These are phyloP conservation scores for Amiota mariae DNA, from an alignment of 2,888 invertebrate species.

Conservation along the genomic window DNA sequence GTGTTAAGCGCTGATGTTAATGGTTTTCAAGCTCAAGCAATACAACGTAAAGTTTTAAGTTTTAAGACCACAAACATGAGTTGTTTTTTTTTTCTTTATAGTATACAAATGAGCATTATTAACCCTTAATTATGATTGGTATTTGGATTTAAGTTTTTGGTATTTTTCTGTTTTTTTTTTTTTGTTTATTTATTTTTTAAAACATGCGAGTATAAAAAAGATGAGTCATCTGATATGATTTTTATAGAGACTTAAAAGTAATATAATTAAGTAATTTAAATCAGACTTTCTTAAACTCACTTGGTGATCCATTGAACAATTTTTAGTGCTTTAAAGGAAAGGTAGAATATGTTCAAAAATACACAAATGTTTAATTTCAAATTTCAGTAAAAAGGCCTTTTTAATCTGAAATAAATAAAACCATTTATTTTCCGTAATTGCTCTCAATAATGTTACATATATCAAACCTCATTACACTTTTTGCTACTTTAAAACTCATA, in stretches of 20 bases:
- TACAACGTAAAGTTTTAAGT: too few species aligned
- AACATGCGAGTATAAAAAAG: conserved; percentile 45
- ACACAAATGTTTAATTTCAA: too few species aligned
- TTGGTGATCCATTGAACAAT: neutral
- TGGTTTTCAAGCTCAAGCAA: conserved; percentile 42
- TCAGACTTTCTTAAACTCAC: neutral
- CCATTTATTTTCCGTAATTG: too few species aligned
- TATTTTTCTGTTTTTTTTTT: neutral
- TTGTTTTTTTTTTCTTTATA: neutral
- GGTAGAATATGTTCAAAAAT: too few species aligned
- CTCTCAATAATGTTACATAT: too few species aligned
- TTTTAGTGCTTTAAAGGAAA: neutral
- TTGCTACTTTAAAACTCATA: conserved; percentile 3
- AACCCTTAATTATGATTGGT: conserved; percentile 16
- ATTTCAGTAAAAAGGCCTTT: too few species aligned
- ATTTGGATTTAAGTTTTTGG: neutral
- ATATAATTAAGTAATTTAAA: neutral
- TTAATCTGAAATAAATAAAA: too few species aligned
- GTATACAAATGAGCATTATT: neutral
- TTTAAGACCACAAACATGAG: too few species aligned
- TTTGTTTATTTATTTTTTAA: conserved; percentile 35
- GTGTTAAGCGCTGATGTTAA: conserved; percentile 52
- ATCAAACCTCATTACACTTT: neutral
- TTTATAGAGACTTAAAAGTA: neutral
- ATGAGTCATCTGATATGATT: conserved; percentile 2